phyloP scores from a whole-genome alignment of 2,888 invertebrate species.

The Caenorhabditis afra region DNA sequence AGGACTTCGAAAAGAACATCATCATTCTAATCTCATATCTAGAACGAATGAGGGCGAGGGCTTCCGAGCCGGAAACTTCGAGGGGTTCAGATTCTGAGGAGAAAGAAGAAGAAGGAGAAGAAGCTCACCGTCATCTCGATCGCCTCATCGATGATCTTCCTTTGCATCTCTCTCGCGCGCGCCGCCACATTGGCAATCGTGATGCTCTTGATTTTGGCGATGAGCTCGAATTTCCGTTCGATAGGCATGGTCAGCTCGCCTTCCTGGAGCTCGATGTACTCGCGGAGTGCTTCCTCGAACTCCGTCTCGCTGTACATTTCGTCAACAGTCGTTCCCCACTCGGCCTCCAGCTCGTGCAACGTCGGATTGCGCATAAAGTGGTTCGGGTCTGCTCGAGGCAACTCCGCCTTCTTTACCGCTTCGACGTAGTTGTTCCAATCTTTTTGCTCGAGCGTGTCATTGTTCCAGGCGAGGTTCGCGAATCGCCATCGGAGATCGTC shows the following conservation, averaged over 20 bases:
- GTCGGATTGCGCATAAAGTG: not conserved
- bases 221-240: constrained; percentile 37
- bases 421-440: too few relatives aligned
- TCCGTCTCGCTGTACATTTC: constrained; percentile 19
- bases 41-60: too few relatives aligned
- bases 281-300: constrained; percentile 16
- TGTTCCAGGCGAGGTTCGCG: not conserved
- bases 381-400: too few relatives aligned
- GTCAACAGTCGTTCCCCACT: constrained; percentile 14
- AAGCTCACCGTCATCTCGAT: constrained; percentile 29
- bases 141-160: constrained; percentile 25
- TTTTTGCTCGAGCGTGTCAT: too few relatives aligned
- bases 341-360: not conserved
- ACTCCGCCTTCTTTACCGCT: too few relatives aligned
- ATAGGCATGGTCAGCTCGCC: constrained; percentile 8
- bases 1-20: too few relatives aligned
- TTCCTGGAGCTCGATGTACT: constrained; percentile 17
- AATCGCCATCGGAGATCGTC: constrained; percentile 20
- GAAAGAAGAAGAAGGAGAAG: too few relatives aligned
- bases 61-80: too few relatives aligned
- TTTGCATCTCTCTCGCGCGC: constrained; percentile 27
- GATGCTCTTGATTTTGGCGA: constrained; percentile 15
- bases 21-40: too few relatives aligned
- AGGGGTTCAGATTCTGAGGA: too few relatives aligned
- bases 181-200: constrained; percentile 13